Percentiles rank a stretch among this genome's conserved stretches.
Conservation (phyloP, 2,797 vertebrate genomes). For the Cynodonichthys magdalenae region DNA sequence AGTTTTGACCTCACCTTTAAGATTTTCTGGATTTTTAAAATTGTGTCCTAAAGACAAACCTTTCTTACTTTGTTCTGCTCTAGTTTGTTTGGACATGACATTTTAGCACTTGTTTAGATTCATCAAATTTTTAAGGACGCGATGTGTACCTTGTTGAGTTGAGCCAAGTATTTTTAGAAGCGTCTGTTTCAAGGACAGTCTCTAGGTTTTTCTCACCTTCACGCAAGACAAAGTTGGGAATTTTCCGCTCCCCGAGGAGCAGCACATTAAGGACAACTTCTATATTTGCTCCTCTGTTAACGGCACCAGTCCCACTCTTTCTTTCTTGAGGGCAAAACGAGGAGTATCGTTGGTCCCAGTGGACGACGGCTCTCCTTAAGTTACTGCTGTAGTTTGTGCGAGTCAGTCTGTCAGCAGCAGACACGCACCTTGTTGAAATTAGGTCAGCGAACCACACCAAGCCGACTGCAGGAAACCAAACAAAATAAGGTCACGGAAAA, state of each 20-base stretch:
- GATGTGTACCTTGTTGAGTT: neutral
- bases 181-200: constrained; percentile 29
- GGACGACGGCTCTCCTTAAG: constrained; percentile 48
- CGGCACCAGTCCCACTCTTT: constrained; percentile 48
- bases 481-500: constrained; percentile 81
- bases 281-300: constrained; percentile 54
- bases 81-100: neutral
- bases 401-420: constrained; percentile 34
- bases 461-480: constrained; percentile 66
- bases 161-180: too few species aligned
- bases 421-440: constrained; percentile 47
- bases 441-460: constrained; percentile 71
- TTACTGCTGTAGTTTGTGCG: constrained; percentile 46
- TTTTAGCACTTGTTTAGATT: neutral
- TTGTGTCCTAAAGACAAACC: neutral
- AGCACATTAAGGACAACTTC: constrained; percentile 56
- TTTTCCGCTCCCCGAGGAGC: constrained; percentile 38
- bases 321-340: constrained; percentile 39
- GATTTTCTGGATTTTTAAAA: neutral
- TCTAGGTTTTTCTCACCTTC: constrained; percentile 42
- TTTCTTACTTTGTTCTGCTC: neutral
- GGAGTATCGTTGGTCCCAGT: constrained; percentile 40
- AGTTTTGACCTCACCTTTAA: neutral
- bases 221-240: constrained; percentile 20
- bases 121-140: neutral